Evolutionary conservation across 2,888 invertebrate genomes (phyloP), one percentile per base, ranked within the genome.

Genomic region (Diarsia mendica): DNA sequence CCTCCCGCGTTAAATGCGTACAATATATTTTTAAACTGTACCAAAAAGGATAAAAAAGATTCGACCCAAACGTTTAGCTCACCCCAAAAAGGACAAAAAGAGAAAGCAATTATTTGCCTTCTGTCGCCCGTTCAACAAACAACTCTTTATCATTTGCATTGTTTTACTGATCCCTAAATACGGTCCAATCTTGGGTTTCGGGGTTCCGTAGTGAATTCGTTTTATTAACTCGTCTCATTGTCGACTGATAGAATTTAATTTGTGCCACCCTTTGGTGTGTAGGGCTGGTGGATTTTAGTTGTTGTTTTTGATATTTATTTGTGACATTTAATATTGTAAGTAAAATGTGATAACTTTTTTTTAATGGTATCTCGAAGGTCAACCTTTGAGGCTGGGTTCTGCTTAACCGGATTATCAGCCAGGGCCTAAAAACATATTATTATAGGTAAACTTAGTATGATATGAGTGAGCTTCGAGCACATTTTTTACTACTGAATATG

Each of bases 161-260:
- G 96, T 95, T 94, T 93, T 92, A 92, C 90, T 91, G 92, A 89
- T 90, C 93, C 94, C 93, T 89, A 92, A 92, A 91, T 89, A 89
- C 87, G 89, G 89, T 84, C 86, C 85, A 89, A 88, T 87, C 89
- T 90, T 89, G 88, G 89, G 90, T 95, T 94, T 92, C 91, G 88
- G 91, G 94, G 93, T 90, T 91, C 93, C 91, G 92, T 89, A 90
- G 91, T 92, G 92, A 95, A 95, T 95, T 95, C 93, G 93, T 95
- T 96, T 95, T 95, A 96, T 96, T 95, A 96, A 96, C 95, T 96
- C 94, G 93, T 95, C 95, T 95, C 96, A 96, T 96, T 93, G 94
- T 94, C 91, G 91, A 88, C 94, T 94, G 94, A 96, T 95, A 95
- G 94, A 96, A 96, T 96, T 95, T 92, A 95, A 95, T 95, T 95